Conservation (phyloP, 2,888 invertebrate genomes). For the Silvanus unidentatus region DNA sequence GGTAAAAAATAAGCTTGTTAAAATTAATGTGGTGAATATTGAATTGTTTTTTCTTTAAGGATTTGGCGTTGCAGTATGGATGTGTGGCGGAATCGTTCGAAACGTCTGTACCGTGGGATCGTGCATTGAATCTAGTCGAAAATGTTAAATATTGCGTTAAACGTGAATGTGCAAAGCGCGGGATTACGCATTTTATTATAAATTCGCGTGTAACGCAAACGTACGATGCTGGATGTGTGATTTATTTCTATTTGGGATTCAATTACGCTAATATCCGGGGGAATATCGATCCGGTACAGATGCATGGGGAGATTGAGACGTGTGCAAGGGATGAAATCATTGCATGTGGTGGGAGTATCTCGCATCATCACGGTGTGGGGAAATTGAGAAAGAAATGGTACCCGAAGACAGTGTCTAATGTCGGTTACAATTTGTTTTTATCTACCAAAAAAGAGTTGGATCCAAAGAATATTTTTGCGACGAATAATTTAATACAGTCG, state of each 20-base stretch:
- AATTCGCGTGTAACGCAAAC: slow-evolving; percentile 91
- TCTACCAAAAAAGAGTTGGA: slow-evolving; percentile 85
- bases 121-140: slow-evolving; percentile 71
- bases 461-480: slow-evolving; percentile 90
- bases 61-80: slow-evolving; percentile 80
- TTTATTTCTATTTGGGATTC: slow-evolving; percentile 59
- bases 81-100: slow-evolving; percentile 96
- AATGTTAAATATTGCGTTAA: slow-evolving; percentile 82
- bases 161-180: slow-evolving; percentile 54
- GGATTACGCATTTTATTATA: slow-evolving; percentile 60
- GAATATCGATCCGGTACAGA: slow-evolving; percentile 64
- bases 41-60: slow-evolving; percentile 59
- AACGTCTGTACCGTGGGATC: slow-evolving; percentile 97
- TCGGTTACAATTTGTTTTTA: slow-evolving; percentile 69
- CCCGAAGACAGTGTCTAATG: slow-evolving; percentile 71
- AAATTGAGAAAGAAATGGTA: slow-evolving; percentile 89
- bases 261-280: slow-evolving; percentile 52
- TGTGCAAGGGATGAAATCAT: slow-evolving; percentile 88
- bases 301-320: slow-evolving; percentile 83
- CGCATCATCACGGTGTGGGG: slow-evolving; percentile 96
- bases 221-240: slow-evolving; percentile 94
- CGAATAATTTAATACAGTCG: slow-evolving; percentile 64
- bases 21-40: too few relatives aligned
- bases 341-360: slow-evolving; percentile 83
- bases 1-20: too few relatives aligned